A percentile compares a stretch with the other conserved stretches of the same genome.
Conservation (phyloP, 2,888 invertebrate genomes). For the Ectemnius continuus region DNA sequence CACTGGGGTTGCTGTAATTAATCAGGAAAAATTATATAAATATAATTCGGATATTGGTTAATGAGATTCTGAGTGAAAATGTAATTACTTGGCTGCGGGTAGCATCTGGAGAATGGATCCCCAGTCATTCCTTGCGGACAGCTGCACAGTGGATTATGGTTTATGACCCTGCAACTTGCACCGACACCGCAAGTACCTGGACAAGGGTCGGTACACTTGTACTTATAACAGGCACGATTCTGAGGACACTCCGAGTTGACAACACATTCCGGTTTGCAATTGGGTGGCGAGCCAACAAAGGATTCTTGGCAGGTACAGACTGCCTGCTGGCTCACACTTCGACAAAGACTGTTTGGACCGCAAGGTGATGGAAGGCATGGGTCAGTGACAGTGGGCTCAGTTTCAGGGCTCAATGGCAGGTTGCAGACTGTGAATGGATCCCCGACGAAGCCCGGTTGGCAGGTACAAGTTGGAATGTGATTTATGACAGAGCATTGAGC, state of each 20-base stretch:
- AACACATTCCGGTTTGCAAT: constrained; percentile 90
- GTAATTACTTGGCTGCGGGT: constrained; percentile 77
- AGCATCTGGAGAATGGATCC: constrained; percentile 89
- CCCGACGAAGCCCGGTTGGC: constrained; percentile 85
- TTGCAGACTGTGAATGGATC: constrained; percentile 84
- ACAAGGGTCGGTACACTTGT: constrained; percentile 90
- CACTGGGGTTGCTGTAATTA: constrained; percentile 45
- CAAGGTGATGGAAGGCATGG: constrained; percentile 90
- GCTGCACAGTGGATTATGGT: constrained; percentile 90
- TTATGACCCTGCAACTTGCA: constrained; percentile 88
- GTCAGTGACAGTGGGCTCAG: constrained; percentile 72
- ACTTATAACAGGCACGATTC: constrained; percentile 88
- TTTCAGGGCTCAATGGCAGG: constrained; percentile 52
- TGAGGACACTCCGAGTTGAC: constrained; percentile 90
- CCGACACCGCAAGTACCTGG: constrained; percentile 89
- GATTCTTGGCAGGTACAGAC: constrained; percentile 88
- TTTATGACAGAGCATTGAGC: constrained; percentile 91
- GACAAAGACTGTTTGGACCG: constrained; percentile 89
- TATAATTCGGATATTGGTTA: not conserved
- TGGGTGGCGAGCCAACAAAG: constrained; percentile 88
- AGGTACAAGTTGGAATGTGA: constrained; percentile 92
- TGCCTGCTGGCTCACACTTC: constrained; percentile 84
- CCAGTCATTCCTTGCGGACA: constrained; percentile 87
- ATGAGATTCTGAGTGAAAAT: too few relatives aligned
- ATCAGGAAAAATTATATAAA: not conserved